phyloP scores from a whole-genome alignment of 2,797 vertebrate genomes.

The Sylvia borin region DNA sequence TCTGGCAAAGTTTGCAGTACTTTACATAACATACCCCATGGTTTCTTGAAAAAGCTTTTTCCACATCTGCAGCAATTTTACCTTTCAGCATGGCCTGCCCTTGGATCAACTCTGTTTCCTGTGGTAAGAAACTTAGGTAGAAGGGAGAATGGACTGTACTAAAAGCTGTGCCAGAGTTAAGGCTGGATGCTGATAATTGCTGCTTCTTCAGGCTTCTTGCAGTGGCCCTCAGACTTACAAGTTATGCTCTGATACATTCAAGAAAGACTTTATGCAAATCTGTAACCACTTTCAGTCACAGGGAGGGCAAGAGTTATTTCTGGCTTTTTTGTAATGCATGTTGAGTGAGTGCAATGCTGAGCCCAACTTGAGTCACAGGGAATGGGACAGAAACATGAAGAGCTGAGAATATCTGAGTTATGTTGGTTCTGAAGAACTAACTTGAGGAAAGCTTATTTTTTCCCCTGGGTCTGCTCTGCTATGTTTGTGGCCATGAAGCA shows the following conservation, averaged over 20 bases:
- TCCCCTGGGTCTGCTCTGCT: background rate
- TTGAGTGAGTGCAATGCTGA: background rate
- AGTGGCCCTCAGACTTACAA: background rate
- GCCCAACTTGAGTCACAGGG: background rate
- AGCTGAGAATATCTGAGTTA: background rate
- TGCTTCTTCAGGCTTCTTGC: background rate
- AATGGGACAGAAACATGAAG: background rate
- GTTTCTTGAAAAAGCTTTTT: background rate
- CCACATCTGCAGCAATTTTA: background rate
- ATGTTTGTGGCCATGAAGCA: rapidly evolving
- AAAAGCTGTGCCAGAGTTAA: background rate
- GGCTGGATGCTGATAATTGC: background rate
- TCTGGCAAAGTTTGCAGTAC: background rate
- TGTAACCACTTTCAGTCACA: background rate
- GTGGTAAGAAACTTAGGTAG: rapidly evolving
- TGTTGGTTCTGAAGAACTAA: background rate
- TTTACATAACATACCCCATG: background rate
- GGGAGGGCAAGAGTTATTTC: background rate
- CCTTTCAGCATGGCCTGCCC: background rate
- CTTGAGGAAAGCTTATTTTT: background rate
- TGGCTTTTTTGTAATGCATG: background rate
- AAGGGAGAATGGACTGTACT: background rate
- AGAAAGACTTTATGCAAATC: background rate
- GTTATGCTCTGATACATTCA: background rate
- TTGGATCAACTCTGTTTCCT: background rate